phyloP scores from a whole-genome alignment of 2,888 invertebrate genomes.

The Bembecia ichneumoniformis region DNA sequence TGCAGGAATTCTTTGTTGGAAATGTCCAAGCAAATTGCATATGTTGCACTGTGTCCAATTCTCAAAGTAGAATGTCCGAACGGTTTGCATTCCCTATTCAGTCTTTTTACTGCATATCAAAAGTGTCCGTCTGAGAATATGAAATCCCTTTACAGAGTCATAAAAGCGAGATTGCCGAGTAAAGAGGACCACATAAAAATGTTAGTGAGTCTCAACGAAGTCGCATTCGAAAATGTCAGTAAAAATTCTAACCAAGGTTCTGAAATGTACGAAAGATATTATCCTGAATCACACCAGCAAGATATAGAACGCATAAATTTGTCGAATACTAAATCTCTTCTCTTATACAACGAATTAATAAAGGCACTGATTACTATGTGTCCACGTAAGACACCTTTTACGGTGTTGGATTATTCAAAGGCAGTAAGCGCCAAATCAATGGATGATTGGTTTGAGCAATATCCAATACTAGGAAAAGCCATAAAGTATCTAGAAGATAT shows the following conservation, averaged over 20 bases:
- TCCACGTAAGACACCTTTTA: conserved; percentile 28
- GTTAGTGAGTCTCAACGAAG: conserved; percentile 23
- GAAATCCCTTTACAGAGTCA: conserved; percentile 20
- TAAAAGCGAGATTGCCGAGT: conserved; percentile 19
- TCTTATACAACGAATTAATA: conserved; percentile 54
- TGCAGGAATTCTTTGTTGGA: conserved; percentile 63
- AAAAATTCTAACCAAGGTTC: conserved; percentile 8
- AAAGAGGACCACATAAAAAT: conserved; percentile 5
- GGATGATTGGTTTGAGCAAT: conserved; percentile 61
- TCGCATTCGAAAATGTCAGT: conserved; percentile 19
- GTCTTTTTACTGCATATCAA: conserved; percentile 36
- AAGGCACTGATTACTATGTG: conserved; percentile 18
- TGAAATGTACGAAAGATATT: conserved; percentile 34
- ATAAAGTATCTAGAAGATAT: conserved; percentile 54
- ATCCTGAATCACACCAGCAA: conserved; percentile 30
- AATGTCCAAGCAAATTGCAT: conserved; percentile 69
- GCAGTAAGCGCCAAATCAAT: conserved; percentile 51
- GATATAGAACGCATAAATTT: conserved; percentile 16
- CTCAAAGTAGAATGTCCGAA: conserved; percentile 1
- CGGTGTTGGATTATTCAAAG: conserved; percentile 64
- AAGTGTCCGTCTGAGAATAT: conserved; percentile 31
- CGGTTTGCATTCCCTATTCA: conserved; percentile 21
- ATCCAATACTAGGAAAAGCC: conserved; percentile 70
- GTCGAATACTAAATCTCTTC: conserved; percentile 51
- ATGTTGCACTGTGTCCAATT: conserved; percentile 25